Percentiles rank a stretch among this genome's conserved stretches.
Conservation (phyloP, 2,113 vertebrate genomes). For the Naja naja region DNA sequence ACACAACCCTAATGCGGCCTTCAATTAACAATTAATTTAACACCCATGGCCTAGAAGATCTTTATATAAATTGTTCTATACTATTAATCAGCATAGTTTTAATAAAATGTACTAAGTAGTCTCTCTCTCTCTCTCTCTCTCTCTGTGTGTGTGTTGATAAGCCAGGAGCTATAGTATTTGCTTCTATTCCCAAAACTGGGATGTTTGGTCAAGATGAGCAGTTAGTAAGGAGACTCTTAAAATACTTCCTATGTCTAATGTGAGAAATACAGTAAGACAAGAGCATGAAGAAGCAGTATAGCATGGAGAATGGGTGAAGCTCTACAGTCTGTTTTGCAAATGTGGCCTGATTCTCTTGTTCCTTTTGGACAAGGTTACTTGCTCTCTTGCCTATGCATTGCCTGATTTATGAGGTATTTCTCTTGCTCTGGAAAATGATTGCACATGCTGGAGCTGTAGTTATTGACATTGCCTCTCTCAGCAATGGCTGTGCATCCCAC, state of each 20-base stretch:
- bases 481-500: neutral
- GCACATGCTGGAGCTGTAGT: neutral
- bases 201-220: neutral
- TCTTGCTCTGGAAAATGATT: conserved; percentile 15
- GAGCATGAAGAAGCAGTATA: neutral
- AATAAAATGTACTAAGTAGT: neutral
- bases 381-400: neutral
- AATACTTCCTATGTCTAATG: neutral
- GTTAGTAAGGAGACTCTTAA: neutral
- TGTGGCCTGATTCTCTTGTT: neutral
- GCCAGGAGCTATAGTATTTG: neutral
- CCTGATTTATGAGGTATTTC: neutral
- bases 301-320: neutral
- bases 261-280: neutral
- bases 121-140: too few relatives aligned
- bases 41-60: neutral
- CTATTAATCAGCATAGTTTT: neutral
- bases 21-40: too few relatives aligned
- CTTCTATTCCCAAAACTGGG: neutral
- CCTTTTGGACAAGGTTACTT: neutral
- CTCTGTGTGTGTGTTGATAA: neutral
- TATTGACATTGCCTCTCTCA: conserved; percentile 13
- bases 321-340: neutral
- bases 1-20: neutral
- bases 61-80: neutral